These are phyloP conservation scores for Hypanus sabinus DNA, from an alignment of 2,113 vertebrate genomes.

Conservation along the genomic window DNA sequence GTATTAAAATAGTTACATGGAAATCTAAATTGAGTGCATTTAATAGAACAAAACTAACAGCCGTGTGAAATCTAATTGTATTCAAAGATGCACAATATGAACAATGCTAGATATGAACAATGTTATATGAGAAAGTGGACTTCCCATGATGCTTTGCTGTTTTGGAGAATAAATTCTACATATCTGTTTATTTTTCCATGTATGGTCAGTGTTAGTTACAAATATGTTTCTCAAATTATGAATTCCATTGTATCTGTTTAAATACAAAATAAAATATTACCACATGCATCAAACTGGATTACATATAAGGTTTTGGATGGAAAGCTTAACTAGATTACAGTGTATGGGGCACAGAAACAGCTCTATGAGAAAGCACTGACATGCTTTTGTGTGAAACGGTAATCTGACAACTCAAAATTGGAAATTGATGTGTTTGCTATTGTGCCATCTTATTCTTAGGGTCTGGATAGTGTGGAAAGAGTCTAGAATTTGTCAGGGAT, in stretches of 20 bases:
- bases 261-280: too few species aligned
- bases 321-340: neutral
- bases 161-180: neutral
- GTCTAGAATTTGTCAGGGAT: neutral
- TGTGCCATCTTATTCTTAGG: neutral
- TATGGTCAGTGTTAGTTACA: neutral
- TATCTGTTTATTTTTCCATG: neutral
- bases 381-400: neutral
- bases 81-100: neutral
- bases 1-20: constrained; percentile 10
- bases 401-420: neutral
- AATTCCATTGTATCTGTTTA: neutral
- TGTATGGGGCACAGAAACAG: neutral
- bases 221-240: neutral
- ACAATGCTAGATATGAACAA: neutral
- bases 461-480: neutral
- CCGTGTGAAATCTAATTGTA: too few species aligned
- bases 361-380: neutral
- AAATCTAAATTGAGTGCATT: neutral
- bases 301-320: neutral
- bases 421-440: neutral
- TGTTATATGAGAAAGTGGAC: neutral
- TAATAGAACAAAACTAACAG: neutral
- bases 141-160: neutral
- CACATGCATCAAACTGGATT: neutral